Percentiles rank a stretch among this genome's conserved stretches.
Conservation (phyloP, 2,113 vertebrate genomes). For the Athene cunicularia region DNA sequence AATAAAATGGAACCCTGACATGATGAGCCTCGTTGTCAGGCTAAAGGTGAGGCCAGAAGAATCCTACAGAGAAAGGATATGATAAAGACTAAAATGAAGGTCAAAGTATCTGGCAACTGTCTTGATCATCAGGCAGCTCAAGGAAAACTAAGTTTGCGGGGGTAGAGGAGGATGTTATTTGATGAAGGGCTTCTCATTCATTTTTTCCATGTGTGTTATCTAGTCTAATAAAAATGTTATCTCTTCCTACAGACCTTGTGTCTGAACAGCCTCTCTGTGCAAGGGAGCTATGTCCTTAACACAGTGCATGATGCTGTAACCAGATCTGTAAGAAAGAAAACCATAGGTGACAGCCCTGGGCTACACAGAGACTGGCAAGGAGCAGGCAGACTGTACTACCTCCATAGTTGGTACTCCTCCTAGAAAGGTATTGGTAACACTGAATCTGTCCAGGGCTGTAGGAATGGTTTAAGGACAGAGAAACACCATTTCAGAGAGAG, state of each 20-base stretch:
- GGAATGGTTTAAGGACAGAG: neutral
- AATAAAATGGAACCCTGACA: neutral
- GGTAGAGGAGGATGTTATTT: neutral
- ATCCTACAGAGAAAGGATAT: neutral
- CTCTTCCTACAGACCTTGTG: constrained; percentile 32
- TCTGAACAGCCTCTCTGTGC: constrained; percentile 1
- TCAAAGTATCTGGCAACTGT: neutral
- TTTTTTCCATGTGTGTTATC: constrained; percentile 56
- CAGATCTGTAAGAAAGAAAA: neutral
- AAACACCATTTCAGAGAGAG: neutral
- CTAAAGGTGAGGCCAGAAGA: neutral
- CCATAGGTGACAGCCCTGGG: neutral
- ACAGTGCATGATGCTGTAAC: neutral
- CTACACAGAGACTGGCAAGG: neutral
- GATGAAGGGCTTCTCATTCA: constrained; percentile 24
- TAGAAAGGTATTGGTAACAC: neutral
- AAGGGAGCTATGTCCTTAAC: neutral
- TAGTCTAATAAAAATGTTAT: constrained; percentile 50
- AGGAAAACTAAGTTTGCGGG: neutral
- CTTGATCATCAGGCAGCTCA: neutral
- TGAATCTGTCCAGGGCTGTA: neutral
- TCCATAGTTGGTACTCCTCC: neutral
- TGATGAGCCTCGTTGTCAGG: neutral
- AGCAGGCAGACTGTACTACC: accelerated
- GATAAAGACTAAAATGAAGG: constrained; percentile 13